Evolutionary conservation across 1,140 invertebrate species (phyloP).

Genomic region (Mercenaria mercenaria): DNA sequence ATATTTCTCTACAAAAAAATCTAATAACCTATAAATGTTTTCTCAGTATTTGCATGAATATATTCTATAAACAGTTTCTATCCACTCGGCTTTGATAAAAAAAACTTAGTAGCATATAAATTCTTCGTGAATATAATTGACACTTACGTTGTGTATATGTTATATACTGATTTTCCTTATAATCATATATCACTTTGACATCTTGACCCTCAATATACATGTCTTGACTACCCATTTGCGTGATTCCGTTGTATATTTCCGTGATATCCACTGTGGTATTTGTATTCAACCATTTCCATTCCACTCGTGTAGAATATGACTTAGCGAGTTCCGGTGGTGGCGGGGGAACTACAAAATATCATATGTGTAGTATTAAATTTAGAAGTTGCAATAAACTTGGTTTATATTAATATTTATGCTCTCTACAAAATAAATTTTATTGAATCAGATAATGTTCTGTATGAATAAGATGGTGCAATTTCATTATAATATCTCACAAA

Average conservation of each 20-base stretch:
- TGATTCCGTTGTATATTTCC: conserved; percentile 32
- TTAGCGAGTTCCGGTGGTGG: conserved; percentile 15
- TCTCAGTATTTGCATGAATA: no score
- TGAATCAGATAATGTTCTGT: neutral
- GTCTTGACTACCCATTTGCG: neutral
- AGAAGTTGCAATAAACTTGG: neutral
- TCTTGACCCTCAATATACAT: conserved; percentile 44
- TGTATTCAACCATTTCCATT: conserved; percentile 57
- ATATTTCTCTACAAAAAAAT: no score
- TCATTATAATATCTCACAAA: no score
- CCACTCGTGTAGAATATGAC: conserved; percentile 12
- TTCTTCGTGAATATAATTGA: no score
- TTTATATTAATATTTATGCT: neutral
- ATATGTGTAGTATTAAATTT: neutral
- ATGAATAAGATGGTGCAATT: neutral
- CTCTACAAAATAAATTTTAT: neutral
- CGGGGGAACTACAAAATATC: neutral
- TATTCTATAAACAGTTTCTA: no score
- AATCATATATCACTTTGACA: conserved; percentile 28
- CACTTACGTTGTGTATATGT: conserved; percentile 43
- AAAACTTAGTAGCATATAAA: no score
- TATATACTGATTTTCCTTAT: conserved; percentile 47
- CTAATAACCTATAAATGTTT: no score
- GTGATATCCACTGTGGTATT: conserved; percentile 5
- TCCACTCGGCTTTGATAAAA: no score